Evolutionary conservation across 2,113 vertebrate genomes (phyloP).

Genomic region (Scartelaos histophorus): DNA sequence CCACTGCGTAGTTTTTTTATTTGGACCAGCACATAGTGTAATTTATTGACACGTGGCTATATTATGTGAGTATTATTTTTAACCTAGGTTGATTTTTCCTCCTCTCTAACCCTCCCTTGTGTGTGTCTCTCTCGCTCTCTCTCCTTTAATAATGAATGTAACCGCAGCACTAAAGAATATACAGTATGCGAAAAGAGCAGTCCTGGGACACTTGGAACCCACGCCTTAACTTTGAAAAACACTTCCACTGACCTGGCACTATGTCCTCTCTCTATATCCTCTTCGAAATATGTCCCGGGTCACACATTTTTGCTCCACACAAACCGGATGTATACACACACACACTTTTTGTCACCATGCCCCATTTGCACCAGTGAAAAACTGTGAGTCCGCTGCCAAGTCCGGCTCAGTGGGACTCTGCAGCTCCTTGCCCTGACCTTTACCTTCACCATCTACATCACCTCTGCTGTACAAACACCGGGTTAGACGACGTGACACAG

Average conservation of each 20-base stretch:
- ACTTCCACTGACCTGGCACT: constrained; percentile 53
- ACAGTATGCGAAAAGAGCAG: constrained; percentile 42
- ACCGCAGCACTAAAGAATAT: constrained; percentile 64
- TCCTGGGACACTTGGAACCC: constrained; percentile 45
- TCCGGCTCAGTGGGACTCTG: constrained; percentile 39
- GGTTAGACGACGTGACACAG: neutral
- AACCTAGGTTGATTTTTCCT: constrained; percentile 4
- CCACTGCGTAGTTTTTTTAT: neutral
- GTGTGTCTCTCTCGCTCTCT: constrained; percentile 24
- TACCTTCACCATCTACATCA: constrained; percentile 41
- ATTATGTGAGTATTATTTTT: constrained; percentile 6
- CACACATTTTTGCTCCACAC: constrained; percentile 14
- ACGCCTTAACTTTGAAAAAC: constrained; percentile 39
- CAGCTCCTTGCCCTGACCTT: constrained; percentile 57
- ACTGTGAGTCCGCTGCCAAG: constrained; percentile 47
- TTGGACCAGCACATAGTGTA: neutral
- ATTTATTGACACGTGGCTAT: neutral
- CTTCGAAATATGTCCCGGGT: constrained; percentile 28
- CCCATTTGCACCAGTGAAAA: constrained; percentile 31
- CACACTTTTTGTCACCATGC: constrained; percentile 15
- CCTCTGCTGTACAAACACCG: neutral
- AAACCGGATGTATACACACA: constrained; percentile 1
- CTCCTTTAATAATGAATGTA: constrained; percentile 68
- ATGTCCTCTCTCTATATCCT: constrained; percentile 26
- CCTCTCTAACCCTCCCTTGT: neutral